Percentiles rank a stretch among this genome's conserved stretches.
phyloP scores from a whole-genome alignment of 2,888 invertebrate species.

The Trimorus sp. region DNA sequence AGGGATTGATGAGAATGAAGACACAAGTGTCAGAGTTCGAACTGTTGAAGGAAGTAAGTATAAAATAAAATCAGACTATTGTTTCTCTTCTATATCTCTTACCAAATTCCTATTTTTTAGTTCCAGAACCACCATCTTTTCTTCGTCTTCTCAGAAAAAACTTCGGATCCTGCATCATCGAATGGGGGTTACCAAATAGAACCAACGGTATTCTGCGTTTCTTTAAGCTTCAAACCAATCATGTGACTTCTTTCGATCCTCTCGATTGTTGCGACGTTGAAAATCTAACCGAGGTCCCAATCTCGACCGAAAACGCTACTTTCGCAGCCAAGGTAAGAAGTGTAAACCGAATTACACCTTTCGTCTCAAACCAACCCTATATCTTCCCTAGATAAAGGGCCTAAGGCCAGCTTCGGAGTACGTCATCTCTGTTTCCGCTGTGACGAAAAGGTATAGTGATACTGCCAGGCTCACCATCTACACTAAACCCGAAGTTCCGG shows the following conservation, averaged over 20 bases:
- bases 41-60: constrained; percentile 49
- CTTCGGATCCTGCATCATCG: constrained; percentile 52
- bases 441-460: too few relatives aligned
- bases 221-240: constrained; percentile 53
- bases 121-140: constrained; percentile 64
- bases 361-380: too few relatives aligned
- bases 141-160: constrained; percentile 49
- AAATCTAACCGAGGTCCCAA: constrained; percentile 41
- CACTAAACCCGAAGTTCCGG: too few relatives aligned
- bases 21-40: constrained; percentile 15
- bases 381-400: too few relatives aligned
- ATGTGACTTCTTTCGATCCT: constrained; percentile 52
- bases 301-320: constrained; percentile 55
- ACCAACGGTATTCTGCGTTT: constrained; percentile 62
- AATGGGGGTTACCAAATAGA: constrained; percentile 67
- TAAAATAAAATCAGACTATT: not conserved
- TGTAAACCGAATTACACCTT: too few relatives aligned
- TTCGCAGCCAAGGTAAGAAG: constrained; percentile 48
- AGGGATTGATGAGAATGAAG: constrained; percentile 23
- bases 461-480: too few relatives aligned
- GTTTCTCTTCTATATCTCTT: not conserved
- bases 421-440: too few relatives aligned
- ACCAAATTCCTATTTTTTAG: constrained; percentile 18
- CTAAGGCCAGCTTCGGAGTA: too few relatives aligned
- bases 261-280: constrained; percentile 52